Conservation (phyloP, 2,888 invertebrate species). For the Enchytraeus crypticus region DNA sequence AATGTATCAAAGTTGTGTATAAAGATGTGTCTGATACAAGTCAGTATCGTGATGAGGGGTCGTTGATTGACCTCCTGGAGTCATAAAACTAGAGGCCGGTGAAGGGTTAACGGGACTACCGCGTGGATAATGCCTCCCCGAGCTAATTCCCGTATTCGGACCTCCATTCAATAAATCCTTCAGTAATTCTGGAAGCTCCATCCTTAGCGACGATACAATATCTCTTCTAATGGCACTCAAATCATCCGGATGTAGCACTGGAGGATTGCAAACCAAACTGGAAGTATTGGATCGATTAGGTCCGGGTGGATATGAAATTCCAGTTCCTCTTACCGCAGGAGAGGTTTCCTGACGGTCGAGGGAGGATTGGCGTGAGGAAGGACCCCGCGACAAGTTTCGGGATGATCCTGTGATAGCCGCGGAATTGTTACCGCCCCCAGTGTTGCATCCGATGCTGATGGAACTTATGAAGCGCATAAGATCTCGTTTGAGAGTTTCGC, state of each 20-base stretch:
- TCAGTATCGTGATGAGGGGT: constrained; percentile 37
- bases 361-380: constrained; percentile 5
- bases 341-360: neutral
- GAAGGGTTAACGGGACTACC: constrained; percentile 17
- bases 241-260: constrained; percentile 27
- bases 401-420: neutral
- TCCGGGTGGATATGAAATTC: no score
- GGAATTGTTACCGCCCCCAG: neutral
- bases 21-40: constrained; percentile 46
- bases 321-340: no score
- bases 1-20: constrained; percentile 45
- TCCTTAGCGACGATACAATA: constrained; percentile 36
- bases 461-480: constrained; percentile 45
- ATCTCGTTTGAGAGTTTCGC: constrained; percentile 52
- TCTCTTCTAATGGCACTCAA: constrained; percentile 42
- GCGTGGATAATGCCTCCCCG: neutral
- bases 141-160: constrained; percentile 11
- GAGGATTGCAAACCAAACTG: no score
- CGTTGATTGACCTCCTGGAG: constrained; percentile 27
- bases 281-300: no score
- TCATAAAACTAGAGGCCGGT: neutral
- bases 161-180: constrained; percentile 7
- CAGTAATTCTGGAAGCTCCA: constrained; percentile 30
- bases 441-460: no score
- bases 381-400: neutral